Percentiles rank a stretch among this genome's conserved stretches.
Evolutionary conservation across 2,888 invertebrate genomes (phyloP).

Genomic region (Allygus modestus): DNA sequence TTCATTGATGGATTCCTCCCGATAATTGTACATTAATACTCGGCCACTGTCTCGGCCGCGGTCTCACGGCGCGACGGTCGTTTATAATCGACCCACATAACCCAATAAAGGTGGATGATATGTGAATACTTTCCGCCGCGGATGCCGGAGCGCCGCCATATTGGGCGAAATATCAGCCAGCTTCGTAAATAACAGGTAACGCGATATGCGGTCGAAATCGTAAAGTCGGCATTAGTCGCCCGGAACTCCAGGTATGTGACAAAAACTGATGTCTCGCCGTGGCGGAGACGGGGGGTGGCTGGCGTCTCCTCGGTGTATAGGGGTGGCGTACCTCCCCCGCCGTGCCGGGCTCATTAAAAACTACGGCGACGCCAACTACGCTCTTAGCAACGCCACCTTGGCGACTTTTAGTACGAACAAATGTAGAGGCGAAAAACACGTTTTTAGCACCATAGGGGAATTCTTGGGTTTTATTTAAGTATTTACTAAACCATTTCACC

Average conservation of each 20-base stretch:
- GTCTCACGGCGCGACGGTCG: background rate
- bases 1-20: background rate
- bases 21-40: slow-evolving; percentile 15
- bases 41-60: background rate
- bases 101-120: no score
- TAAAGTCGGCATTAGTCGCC: slow-evolving; percentile 30
- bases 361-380: background rate
- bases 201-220: slow-evolving; percentile 30
- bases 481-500: no score
- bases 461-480: no score
- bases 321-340: background rate
- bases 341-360: background rate
- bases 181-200: slow-evolving; percentile 48
- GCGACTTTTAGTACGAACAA: no score
- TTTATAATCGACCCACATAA: slow-evolving; percentile 1
- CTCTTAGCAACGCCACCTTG: no score
- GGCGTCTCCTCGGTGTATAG: no score
- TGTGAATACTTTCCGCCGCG: no score
- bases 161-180: slow-evolving; percentile 41
- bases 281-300: background rate
- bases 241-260: slow-evolving; percentile 33
- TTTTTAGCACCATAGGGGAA: no score
- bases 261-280: background rate
- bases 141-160: slow-evolving; percentile 27
- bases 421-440: no score